A percentile compares a stretch with the other conserved stretches of the same genome.
phyloP scores from a whole-genome alignment of 2,797 vertebrate species.

The Myotis vivesi region DNA sequence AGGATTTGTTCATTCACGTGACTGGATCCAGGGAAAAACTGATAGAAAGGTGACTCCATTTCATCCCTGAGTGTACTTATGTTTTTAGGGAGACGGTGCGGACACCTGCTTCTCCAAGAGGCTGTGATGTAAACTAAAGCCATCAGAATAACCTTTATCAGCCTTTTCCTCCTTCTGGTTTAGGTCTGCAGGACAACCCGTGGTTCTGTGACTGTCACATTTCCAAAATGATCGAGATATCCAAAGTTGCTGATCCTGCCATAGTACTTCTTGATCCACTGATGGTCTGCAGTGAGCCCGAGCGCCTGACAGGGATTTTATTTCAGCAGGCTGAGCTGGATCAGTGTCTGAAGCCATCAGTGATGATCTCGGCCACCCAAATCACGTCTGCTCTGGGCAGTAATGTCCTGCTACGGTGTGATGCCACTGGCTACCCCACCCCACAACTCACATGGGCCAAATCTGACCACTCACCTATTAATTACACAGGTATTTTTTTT shows the following conservation, averaged over 20 bases:
- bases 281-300: slow-evolving; percentile 91
- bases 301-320: slow-evolving; percentile 89
- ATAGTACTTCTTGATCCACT: slow-evolving; percentile 92
- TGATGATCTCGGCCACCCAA: slow-evolving; percentile 96
- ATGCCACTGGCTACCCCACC: slow-evolving; percentile 92
- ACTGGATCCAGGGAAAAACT: neutral
- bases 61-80: neutral
- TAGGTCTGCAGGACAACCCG: slow-evolving; percentile 97
- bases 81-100: neutral
- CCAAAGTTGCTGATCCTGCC: slow-evolving; percentile 87
- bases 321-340: slow-evolving; percentile 94
- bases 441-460: slow-evolving; percentile 91
- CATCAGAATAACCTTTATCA: neutral
- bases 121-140: neutral
- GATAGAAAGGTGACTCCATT: neutral
- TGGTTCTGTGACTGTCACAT: slow-evolving; percentile 98
- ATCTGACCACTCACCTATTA: slow-evolving; percentile 85
- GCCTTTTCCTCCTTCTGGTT: neutral
- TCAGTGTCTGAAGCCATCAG: slow-evolving; percentile 92
- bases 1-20: neutral
- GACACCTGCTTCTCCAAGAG: neutral
- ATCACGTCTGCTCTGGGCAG: slow-evolving; percentile 93
- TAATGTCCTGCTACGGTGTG: slow-evolving; percentile 95
- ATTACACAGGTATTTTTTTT: slow-evolving; percentile 90
- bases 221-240: slow-evolving; percentile 94